These are phyloP conservation scores for Leptopilina myrica DNA, from an alignment of 2,888 invertebrate genomes.

Conservation along the genomic window DNA sequence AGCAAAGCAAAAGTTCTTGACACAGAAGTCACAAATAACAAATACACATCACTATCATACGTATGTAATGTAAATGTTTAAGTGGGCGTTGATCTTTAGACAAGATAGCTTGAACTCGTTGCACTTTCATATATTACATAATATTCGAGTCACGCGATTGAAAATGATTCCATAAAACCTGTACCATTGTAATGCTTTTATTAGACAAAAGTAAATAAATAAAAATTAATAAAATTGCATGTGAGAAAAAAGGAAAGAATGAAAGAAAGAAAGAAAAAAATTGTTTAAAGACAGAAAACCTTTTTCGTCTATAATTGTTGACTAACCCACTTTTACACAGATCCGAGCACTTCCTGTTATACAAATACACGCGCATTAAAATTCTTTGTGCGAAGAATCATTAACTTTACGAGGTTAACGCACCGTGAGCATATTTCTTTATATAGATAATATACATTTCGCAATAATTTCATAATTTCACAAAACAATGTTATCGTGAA, in stretches of 20 bases:
- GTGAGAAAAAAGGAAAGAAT: background rate
- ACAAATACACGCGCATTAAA: background rate
- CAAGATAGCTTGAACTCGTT: slow-evolving; percentile 26
- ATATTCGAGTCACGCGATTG: slow-evolving; percentile 26
- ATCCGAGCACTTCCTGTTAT: slow-evolving; percentile 15
- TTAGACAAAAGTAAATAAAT: too few species aligned
- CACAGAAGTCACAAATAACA: slow-evolving; percentile 33
- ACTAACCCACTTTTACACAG: slow-evolving; percentile 18
- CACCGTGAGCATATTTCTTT: background rate
- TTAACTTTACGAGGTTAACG: background rate
- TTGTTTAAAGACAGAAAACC: background rate
- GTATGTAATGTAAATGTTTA: slow-evolving; percentile 6
- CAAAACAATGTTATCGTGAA: background rate
- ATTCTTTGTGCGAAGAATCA: slow-evolving; percentile 7
- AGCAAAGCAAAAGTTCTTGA: slow-evolving; percentile 13
- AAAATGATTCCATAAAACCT: slow-evolving; percentile 20
- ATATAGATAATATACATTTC: background rate
- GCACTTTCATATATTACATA: slow-evolving; percentile 34
- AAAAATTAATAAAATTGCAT: background rate
- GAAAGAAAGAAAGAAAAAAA: background rate
- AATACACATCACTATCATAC: slow-evolving; percentile 15
- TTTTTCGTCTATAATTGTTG: background rate
- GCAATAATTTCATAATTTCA: slow-evolving; percentile 1
- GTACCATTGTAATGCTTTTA: background rate
- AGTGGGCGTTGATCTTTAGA: slow-evolving; percentile 40